Evolutionary conservation across 2,888 invertebrate species (phyloP).

Genomic region (Piscicola geometra): DNA sequence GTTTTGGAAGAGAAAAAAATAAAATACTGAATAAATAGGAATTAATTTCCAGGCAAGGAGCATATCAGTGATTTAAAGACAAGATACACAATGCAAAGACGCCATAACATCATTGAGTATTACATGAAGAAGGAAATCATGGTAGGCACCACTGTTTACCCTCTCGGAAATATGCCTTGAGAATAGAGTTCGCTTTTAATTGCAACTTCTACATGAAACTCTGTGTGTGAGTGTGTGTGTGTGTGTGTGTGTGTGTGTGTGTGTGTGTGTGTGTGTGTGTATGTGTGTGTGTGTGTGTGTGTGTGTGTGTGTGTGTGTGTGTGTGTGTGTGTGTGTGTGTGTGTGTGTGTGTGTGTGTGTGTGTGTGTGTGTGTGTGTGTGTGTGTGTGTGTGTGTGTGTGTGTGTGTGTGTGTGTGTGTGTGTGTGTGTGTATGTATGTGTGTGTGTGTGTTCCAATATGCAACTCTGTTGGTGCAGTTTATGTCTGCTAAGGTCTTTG

Average conservation of each 20-base stretch:
- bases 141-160: no score
- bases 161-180: no score
- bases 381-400: constrained; percentile 13
- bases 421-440: constrained; percentile 6
- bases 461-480: not conserved
- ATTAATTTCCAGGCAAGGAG: no score
- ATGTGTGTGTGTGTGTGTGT: constrained; percentile 34
- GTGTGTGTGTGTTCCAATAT: not conserved
- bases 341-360: constrained; percentile 15
- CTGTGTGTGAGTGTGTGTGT: constrained; percentile 21
- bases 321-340: constrained; percentile 27
- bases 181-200: no score
- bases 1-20: no score
- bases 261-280: constrained; percentile 32
- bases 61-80: no score
- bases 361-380: constrained; percentile 20
- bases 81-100: no score
- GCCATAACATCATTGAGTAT: no score
- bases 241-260: constrained; percentile 33
- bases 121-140: no score
- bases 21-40: no score
- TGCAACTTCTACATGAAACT: no score
- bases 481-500: no score
- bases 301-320: constrained; percentile 17
- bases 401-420: constrained; percentile 17